Evolutionary conservation across 2,888 invertebrate species (phyloP).

Genomic region (Hemaris fuciformis): DNA sequence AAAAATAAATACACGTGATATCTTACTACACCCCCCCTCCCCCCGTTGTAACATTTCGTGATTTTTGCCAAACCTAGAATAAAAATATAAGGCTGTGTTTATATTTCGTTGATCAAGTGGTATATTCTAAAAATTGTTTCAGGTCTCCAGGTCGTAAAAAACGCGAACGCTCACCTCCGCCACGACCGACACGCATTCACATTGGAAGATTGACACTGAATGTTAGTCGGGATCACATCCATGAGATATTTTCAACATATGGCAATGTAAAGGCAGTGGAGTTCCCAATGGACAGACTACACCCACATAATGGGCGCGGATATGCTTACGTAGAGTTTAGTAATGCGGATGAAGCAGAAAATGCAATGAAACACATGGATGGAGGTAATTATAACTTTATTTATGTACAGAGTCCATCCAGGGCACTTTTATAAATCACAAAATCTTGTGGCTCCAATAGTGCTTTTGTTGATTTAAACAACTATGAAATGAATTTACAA

Average conservation of each 20-base stretch:
- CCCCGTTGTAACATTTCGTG: no score
- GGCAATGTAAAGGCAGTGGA: constrained; percentile 94
- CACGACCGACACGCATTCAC: constrained; percentile 95
- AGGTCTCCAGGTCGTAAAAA: constrained; percentile 85
- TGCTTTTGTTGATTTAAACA: no score
- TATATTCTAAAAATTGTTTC: neutral
- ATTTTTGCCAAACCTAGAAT: no score
- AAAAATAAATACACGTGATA: no score
- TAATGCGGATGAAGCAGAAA: constrained; percentile 97
- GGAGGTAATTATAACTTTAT: constrained; percentile 84
- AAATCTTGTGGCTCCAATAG: no score
- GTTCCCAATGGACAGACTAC: constrained; percentile 93
- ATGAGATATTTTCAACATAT: constrained; percentile 95
- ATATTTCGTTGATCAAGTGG: no score
- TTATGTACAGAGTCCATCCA: no score
- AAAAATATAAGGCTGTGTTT: no score
- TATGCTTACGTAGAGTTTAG: constrained; percentile 98
- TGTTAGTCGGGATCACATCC: constrained; percentile 93
- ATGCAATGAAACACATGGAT: constrained; percentile 99
- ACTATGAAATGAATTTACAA: no score
- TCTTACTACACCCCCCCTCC: no score
- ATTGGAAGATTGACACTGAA: constrained; percentile 96
- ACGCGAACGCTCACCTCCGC: constrained; percentile 93
- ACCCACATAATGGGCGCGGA: constrained; percentile 93
- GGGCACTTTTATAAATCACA: no score